A percentile compares a stretch with the other conserved stretches of the same genome.
Evolutionary conservation across 2,888 invertebrate genomes (phyloP).

Genomic region (Tetheella fluctuosa): DNA sequence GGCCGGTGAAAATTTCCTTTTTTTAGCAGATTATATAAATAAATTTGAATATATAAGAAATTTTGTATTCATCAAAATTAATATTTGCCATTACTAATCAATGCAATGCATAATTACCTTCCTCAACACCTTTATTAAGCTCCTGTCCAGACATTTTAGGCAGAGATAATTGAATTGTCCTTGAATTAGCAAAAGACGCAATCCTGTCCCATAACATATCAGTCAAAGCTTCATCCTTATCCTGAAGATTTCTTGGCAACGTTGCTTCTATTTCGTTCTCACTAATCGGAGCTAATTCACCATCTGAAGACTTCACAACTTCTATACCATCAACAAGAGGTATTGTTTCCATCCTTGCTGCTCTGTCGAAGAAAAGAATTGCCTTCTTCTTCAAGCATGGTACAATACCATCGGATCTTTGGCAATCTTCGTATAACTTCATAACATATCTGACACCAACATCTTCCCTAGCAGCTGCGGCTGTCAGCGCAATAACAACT

Average conservation of each 20-base stretch:
- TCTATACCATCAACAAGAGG: constrained; percentile 86
- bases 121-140: constrained; percentile 88
- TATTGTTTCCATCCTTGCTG: constrained; percentile 88
- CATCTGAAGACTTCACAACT: constrained; percentile 83
- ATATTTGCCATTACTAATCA: no score
- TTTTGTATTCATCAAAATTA: no score
- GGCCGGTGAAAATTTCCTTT: no score
- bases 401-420: constrained; percentile 87
- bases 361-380: constrained; percentile 90
- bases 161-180: constrained; percentile 90
- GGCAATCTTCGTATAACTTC: constrained; percentile 91
- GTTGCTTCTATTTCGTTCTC: constrained; percentile 89
- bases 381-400: constrained; percentile 93
- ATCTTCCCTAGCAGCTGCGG: constrained; percentile 60
- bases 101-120: constrained; percentile 82
- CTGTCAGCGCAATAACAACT: constrained; percentile 47
- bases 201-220: constrained; percentile 89
- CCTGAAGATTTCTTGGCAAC: constrained; percentile 86
- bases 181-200: constrained; percentile 88
- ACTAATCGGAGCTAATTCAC: constrained; percentile 75
- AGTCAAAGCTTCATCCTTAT: constrained; percentile 87
- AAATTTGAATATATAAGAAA: no score
- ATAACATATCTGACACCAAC: constrained; percentile 87
- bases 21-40: no score
- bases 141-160: constrained; percentile 89